phyloP scores from a whole-genome alignment of 2,113 vertebrate species.

The Istiophorus platypterus region DNA sequence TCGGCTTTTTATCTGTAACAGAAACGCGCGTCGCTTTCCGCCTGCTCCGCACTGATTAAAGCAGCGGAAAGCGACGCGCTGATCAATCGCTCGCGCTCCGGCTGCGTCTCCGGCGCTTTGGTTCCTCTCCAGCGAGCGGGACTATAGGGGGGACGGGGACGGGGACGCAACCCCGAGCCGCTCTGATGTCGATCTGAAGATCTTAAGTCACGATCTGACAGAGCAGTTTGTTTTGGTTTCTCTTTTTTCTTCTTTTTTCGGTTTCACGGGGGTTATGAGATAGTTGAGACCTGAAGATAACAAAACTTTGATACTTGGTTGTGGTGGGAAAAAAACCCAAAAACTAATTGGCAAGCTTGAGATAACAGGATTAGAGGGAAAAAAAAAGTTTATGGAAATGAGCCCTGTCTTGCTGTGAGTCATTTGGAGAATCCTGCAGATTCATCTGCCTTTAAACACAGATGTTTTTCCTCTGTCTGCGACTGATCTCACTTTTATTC shows the following conservation, averaged over 20 bases:
- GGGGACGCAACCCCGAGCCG: too few species aligned
- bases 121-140: constrained; percentile 21
- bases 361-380: constrained; percentile 61
- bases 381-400: constrained; percentile 19
- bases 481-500: constrained; percentile 38
- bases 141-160: too few species aligned
- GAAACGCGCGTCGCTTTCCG: not conserved
- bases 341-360: constrained; percentile 52
- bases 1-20: constrained; percentile 29
- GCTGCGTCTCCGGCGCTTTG: not conserved
- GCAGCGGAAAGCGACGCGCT: constrained; percentile 13
- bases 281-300: constrained; percentile 49
- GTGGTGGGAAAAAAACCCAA: too few species aligned
- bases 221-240: too few species aligned
- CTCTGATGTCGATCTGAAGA: constrained; percentile 40
- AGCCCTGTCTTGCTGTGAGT: constrained; percentile 10
- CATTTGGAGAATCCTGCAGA: constrained; percentile 15
- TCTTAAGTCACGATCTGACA: constrained; percentile 41
- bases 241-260: too few species aligned
- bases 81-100: constrained; percentile 36
- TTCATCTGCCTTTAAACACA: not conserved
- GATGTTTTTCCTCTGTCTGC: constrained; percentile 28
- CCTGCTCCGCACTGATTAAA: constrained; percentile 46
- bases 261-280: constrained; percentile 45
- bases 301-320: constrained; percentile 31